Base-by-base conservation (phyloP, 2,113 vertebrate species). In the Todiramphus saurophagus region DNA sequence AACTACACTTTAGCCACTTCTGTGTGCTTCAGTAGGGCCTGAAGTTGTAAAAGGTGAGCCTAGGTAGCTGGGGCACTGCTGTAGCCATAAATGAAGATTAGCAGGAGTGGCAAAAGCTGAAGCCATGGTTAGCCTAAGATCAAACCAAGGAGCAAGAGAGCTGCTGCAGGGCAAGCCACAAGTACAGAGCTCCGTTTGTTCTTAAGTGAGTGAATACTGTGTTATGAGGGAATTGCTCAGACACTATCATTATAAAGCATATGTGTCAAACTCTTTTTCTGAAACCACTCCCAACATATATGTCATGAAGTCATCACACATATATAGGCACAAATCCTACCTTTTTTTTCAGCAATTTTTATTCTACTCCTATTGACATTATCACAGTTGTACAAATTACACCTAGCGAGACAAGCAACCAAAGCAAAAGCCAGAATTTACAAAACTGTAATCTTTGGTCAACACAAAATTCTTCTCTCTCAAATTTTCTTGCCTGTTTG, bases 41-140 rank as follows among this genome's bases (percentile, higher is more conserved):
- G 39, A 55, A 18, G 5, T 25, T 24, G 10, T 17, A 53, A 41
- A 1, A 51, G 16, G 4, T 19, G 51, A 83, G 15, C 33, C 24
- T 1, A 1, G 14, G 31, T 5, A 1, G 0, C 24, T 10, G 24
- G 37, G 9, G 5, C 28, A 6, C 16, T 84, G 37, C 27, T 30
- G 5, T 2, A 63, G 70, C 15, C 4, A 2, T 0, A 0, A 79
- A 13, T 4, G 13, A 81, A 13, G 16, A 66, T 18, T 3, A 35
- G 8, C 41, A 56, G n/a, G 15, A 60, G 21, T 1, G 9, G 20
- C 28, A 91, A 76, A 60, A 70, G 3, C 19, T 63, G 67, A 88
- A 76, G 35, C 28, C 5, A 1, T 18, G 33, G 10, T 5, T n/a
- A 39, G 4, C 48, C 31, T 69, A 10, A 66, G 58, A 73, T 33